These are phyloP conservation scores for Fundulus diaphanus DNA, from an alignment of 2,797 vertebrate genomes.

Conservation along the genomic window DNA sequence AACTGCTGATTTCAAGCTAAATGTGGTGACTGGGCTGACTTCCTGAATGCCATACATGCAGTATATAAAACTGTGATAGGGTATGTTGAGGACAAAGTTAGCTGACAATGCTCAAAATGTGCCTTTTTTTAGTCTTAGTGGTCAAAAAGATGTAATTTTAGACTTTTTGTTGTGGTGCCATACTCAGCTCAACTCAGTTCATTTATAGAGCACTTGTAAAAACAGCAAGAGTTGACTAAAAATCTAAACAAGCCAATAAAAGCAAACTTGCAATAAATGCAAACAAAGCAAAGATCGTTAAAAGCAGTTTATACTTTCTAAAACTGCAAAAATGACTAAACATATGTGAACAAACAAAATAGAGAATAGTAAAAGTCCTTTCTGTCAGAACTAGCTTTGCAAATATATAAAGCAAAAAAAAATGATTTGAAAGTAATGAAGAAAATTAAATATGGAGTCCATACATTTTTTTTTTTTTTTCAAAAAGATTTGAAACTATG, in stretches of 20 bases:
- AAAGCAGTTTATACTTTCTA: not conserved
- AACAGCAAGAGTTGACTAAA: not conserved
- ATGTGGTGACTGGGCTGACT: slow-evolving; percentile 35
- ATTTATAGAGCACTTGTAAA: not conserved
- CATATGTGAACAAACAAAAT: not conserved
- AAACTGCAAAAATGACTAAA: not conserved
- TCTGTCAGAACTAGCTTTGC: not conserved
- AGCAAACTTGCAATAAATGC: not conserved
- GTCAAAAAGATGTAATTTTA: slow-evolving; percentile 35
- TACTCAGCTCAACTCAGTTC: not conserved
- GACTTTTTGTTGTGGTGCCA: slow-evolving; percentile 1
- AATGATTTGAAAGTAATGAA: too few species aligned
- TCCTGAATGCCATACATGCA: not conserved
- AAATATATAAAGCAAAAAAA: not conserved
- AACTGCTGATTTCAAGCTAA: slow-evolving; percentile 28
- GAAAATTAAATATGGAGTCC: not conserved
- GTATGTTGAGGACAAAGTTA: slow-evolving; percentile 23
- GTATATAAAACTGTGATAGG: not conserved
- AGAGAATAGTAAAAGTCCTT: not conserved
- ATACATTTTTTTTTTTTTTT: too few species aligned
- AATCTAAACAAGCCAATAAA: not conserved
- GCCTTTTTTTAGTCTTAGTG: slow-evolving; percentile 22
- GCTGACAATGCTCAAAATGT: slow-evolving; percentile 28
- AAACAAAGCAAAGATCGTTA: not conserved
- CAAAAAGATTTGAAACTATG: too few species aligned